Base-by-base conservation (phyloP, 2,113 vertebrate genomes). In the Lates calcarifer region DNA sequence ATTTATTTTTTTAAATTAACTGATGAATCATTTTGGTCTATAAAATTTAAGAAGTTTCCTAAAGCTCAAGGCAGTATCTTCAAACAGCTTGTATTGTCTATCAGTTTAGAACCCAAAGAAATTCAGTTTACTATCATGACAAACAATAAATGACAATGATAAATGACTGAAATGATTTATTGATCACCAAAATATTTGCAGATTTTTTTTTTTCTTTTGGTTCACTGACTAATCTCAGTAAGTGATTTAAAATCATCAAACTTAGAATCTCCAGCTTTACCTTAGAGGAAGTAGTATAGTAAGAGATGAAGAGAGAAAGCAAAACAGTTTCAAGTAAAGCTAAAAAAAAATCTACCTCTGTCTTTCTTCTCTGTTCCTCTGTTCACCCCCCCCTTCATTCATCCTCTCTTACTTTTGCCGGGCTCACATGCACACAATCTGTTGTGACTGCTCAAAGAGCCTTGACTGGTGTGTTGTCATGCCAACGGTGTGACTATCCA, bases 391-490 rank as follows among this genome's bases (percentile, higher is more conserved):
- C 28, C 26, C 43, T 63, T 63, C 62, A 75, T 80, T 79, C 73
- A 83, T 83, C 62, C 70, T 75, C 41, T 55, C 39, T 35, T 64
- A 61, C 55, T 81, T 75, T 80, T 74, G 65, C 79, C 60, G 35
- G 87, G 66, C 75, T 64, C 63, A 72, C 62, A 84, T 81, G 64
- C 77, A 75, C 73, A 75, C 77, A 88, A 88, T 88, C 91, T 84
- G 89, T 81, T 80, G 74, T 72, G 75, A 84, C 84, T 78, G 72
- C 77, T 89, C 82, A 68, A 18, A 77, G 35, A 84, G 83, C 82
- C 80, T 90, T 85, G 90, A 89, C 89, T 65, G 41, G 57, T 79
- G 65, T 82, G 91, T 91, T 93, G 89, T 93, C 91, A 91, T 92
- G 92, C 92, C 90, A 91, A 93, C 90, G 0, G 75, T 66, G 83